Percentiles rank a stretch among this genome's conserved stretches.
These are phyloP conservation scores for Tor tambroides DNA, from an alignment of 2,113 vertebrate genomes.

Conservation along the genomic window DNA sequence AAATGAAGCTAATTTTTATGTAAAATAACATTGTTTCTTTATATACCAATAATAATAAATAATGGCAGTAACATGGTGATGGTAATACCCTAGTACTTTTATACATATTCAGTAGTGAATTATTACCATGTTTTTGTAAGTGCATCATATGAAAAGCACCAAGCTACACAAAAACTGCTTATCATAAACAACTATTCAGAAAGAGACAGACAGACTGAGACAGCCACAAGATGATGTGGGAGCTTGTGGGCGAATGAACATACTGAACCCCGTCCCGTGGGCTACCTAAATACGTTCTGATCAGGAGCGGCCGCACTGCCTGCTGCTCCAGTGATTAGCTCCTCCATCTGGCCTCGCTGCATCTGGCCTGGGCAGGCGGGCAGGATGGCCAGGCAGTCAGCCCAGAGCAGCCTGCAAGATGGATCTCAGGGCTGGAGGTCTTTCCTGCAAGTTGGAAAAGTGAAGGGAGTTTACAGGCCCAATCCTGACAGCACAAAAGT, in stretches of 20 bases:
- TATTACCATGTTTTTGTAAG: neutral
- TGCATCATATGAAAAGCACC: neutral
- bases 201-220: conserved; percentile 19
- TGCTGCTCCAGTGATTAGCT: conserved; percentile 77
- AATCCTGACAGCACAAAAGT: conserved; percentile 49
- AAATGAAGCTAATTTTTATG: no score
- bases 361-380: conserved; percentile 62
- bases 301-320: conserved; percentile 62
- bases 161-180: neutral
- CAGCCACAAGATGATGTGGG: conserved; percentile 24
- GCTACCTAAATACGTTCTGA: conserved; percentile 65
- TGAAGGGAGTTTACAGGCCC: conserved; percentile 51
- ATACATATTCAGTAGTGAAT: neutral
- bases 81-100: neutral
- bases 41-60: neutral
- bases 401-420: conserved; percentile 61
- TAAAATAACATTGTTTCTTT: neutral
- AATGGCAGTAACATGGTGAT: neutral
- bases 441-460: conserved; percentile 62
- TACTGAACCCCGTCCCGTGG: conserved; percentile 62
- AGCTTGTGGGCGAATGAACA: conserved; percentile 56
- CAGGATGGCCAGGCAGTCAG: conserved; percentile 60
- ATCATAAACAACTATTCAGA: conserved; percentile 35
- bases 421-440: conserved; percentile 62
- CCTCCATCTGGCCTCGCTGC: conserved; percentile 76